Evolutionary conservation across 2,113 vertebrate genomes (phyloP).

Genomic region (Phoenicopterus ruber): DNA sequence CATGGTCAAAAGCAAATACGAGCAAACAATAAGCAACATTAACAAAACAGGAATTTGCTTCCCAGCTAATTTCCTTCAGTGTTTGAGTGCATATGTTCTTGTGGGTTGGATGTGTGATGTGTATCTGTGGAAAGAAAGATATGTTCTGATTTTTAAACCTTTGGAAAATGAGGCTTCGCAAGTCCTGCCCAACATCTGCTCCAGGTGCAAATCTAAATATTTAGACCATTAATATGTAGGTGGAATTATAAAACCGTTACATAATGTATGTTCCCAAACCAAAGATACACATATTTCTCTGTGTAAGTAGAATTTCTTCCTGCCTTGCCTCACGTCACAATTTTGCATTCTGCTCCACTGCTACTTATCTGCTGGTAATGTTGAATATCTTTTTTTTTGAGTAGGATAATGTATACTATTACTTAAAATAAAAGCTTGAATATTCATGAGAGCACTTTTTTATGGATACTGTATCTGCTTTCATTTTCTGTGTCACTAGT

Average conservation of each 20-base stretch:
- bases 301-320: background rate
- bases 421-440: background rate
- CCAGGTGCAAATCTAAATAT: background rate
- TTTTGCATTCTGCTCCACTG: background rate
- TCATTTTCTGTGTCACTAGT: background rate
- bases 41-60: background rate
- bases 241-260: background rate
- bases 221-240: background rate
- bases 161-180: background rate
- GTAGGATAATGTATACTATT: background rate
- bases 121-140: background rate
- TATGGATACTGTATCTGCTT: background rate
- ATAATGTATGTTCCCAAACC: background rate
- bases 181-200: background rate
- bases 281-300: background rate
- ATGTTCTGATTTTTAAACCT: background rate
- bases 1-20: background rate
- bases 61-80: background rate
- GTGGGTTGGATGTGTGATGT: background rate
- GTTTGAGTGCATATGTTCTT: background rate
- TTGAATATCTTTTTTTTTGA: background rate
- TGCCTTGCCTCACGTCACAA: background rate
- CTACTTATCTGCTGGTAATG: background rate
- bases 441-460: conserved; percentile 27
- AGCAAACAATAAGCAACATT: background rate